phyloP scores from a whole-genome alignment of 2,888 invertebrate genomes.

The Drosophila parthenogenetica region DNA sequence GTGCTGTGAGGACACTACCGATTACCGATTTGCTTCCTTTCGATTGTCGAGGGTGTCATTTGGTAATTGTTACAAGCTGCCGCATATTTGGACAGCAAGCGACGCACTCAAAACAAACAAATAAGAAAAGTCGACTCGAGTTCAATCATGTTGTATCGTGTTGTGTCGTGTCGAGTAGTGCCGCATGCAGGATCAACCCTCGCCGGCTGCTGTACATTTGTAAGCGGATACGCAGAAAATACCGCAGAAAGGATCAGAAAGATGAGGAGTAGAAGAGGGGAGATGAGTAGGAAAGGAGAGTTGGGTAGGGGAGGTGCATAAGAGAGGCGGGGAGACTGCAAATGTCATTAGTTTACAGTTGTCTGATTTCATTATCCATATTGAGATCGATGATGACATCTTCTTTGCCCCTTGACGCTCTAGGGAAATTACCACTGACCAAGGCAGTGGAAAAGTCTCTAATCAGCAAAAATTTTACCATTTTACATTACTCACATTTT shows the following conservation, averaged over 20 bases:
- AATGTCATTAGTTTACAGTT: conserved; percentile 83
- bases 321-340: conserved; percentile 12
- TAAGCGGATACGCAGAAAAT: conserved; percentile 65
- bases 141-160: not conserved
- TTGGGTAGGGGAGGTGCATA: not conserved
- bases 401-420: not conserved
- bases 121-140: conserved; percentile 40
- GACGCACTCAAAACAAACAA: conserved; percentile 77
- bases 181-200: not conserved
- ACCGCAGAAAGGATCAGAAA: conserved; percentile 49
- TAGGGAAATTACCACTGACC: not conserved
- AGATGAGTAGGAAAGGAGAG: not conserved
- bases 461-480: not conserved
- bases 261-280: conserved; percentile 6
- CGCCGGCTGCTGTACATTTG: conserved; percentile 37
- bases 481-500: not conserved
- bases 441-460: no score
- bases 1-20: conserved; percentile 12
- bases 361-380: conserved; percentile 75
- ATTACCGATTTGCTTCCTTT: conserved; percentile 22
- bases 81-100: conserved; percentile 76
- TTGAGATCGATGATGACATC: conserved; percentile 76
- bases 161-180: no score
- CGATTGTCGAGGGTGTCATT: conserved; percentile 79
- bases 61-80: conserved; percentile 81